Base-by-base conservation (phyloP, 2,888 invertebrate species). In the Trissonchulus sp. region DNA sequence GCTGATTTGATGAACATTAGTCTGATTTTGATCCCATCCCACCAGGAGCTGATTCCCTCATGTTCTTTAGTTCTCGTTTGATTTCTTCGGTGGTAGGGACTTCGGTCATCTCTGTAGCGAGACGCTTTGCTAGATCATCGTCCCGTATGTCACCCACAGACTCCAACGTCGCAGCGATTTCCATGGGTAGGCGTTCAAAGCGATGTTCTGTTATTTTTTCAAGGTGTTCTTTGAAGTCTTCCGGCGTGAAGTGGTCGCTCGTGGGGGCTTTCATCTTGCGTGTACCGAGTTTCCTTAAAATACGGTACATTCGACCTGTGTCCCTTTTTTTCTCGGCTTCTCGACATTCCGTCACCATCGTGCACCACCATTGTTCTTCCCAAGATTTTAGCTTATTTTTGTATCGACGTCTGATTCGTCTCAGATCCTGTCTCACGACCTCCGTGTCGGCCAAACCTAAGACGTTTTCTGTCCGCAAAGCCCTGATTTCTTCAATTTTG, bases 211-310 rank as follows among this genome's bases (percentile, higher is more conserved):
- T 31, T 65, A 65, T 65, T 65, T 65, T 30, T 65, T 65, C 65
- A 65, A 60, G 60, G 65, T 65, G 65, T 65, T 30, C 65, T 65
- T 65, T 65, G 65, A 65, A 65, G 31, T 65, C 65, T 30, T 65
- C 65, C 28, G 65, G 28, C 34, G 65, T 18, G 28, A 65, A 31
- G 31, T 30, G 28, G 28, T 30, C 34, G 31, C 65, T 65, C 15
- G 28, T 65, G 28, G 65, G 65, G 15, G 65, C 65, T 34, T 65
- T 65, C 34, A 31, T 65, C 65, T 34, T 30, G 31, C 65, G 28
- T n/a, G n/a, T 65, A 65, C 65, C 65, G 15, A 65, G 34, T 31
- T 65, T 65, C n/a, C 65, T 30, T 31, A 65, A 34, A 15, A 65
- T 65, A 31, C n/a, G 28, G 65, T 65, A 65, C 65, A 18, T 65